phyloP scores from a whole-genome alignment of 2,888 invertebrate genomes.

The Napeogenes sylphis region DNA sequence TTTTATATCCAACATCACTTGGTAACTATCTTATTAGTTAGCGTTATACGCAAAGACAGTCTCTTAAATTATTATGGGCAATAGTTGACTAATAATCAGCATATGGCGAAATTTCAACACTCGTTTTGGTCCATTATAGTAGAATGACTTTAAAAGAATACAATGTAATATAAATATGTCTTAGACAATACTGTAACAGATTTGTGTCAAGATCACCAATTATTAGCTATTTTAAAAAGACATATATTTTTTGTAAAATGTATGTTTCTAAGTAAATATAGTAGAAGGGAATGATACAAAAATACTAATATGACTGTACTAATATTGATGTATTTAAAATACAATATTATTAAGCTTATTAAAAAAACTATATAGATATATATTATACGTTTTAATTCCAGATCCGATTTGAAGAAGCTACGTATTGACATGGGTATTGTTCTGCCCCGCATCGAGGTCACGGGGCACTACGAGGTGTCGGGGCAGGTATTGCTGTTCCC shows the following conservation, averaged over 20 bases:
- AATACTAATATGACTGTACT: too few species aligned
- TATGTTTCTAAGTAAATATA: not conserved
- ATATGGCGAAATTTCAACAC: constrained; percentile 24
- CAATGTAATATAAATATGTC: constrained; percentile 15
- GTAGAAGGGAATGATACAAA: too few species aligned
- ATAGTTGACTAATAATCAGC: constrained; percentile 21
- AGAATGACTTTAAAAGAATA: constrained; percentile 10
- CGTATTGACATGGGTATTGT: constrained; percentile 79
- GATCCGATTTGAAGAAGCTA: constrained; percentile 78
- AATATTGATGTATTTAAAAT: too few species aligned
- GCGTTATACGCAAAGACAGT: constrained; percentile 1
- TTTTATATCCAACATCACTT: not conserved
- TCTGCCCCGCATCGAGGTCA: constrained; percentile 84
- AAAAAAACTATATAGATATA: too few species aligned
- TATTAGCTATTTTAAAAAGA: constrained; percentile 10
- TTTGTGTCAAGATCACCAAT: constrained; percentile 20
- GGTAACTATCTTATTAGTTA: not conserved
- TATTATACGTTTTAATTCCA: constrained; percentile 40
- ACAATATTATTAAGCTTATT: too few species aligned
- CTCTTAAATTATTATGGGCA: constrained; percentile 23
- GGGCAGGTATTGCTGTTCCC: constrained; percentile 88
- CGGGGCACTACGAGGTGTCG: constrained; percentile 85
- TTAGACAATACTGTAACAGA: constrained; percentile 13
- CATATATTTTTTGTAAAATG: not conserved
- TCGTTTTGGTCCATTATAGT: constrained; percentile 16